These are phyloP conservation scores for Frankliniella fusca DNA, from an alignment of 2,888 invertebrate genomes.

Conservation along the genomic window DNA sequence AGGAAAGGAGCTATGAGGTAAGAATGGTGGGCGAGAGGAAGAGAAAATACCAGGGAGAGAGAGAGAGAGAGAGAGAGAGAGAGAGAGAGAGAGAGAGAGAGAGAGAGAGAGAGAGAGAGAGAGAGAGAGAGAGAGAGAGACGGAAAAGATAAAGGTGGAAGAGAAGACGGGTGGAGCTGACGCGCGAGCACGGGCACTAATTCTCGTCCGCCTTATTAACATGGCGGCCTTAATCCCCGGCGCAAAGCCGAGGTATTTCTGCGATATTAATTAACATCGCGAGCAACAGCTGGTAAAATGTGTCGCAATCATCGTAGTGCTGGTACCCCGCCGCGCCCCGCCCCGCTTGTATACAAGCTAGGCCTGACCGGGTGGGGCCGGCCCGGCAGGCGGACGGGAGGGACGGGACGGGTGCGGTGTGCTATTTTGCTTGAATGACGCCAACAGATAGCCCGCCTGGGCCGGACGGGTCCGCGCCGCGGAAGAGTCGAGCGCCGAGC, in stretches of 20 bases:
- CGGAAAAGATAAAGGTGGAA: neutral
- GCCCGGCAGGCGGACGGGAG: no score
- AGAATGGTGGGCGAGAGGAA: neutral
- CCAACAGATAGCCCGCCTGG: conserved; percentile 1
- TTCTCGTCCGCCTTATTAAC: neutral
- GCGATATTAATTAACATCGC: conserved; percentile 9
- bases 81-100: no score
- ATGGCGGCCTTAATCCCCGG: neutral
- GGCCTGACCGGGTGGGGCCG: no score
- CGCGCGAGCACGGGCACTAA: neutral
- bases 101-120: neutral
- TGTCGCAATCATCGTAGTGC: no score
- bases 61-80: no score
- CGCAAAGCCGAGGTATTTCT: neutral
- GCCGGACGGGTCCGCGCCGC: neutral
- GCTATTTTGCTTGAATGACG: conserved; percentile 5
- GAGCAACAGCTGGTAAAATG: no score
- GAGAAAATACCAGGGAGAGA: no score
- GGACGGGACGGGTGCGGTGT: no score
- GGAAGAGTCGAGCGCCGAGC: no score
- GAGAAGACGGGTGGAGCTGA: no score
- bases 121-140: neutral
- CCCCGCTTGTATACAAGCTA: neutral
- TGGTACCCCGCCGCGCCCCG: neutral
- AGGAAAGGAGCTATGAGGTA: neutral